A percentile compares a stretch with the other conserved stretches of the same genome.
Conservation (phyloP, 2,113 vertebrate genomes). For the Psammodynastes pulverulentus region DNA sequence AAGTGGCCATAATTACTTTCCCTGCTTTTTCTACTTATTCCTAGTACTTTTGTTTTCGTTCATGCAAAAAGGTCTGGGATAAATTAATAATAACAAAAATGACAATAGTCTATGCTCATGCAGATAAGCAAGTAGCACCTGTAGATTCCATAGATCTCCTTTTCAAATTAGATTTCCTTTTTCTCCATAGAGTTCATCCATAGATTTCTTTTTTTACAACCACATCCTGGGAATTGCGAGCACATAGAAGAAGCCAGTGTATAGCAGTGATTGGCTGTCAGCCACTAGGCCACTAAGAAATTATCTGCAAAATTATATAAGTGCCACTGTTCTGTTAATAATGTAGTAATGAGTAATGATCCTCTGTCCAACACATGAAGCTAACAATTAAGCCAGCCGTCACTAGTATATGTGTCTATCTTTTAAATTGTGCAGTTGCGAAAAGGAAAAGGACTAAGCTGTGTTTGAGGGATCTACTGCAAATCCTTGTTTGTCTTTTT, state of each 20-base stretch:
- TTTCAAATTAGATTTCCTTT: background rate
- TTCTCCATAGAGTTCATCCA: background rate
- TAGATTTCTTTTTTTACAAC: background rate
- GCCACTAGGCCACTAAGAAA: background rate
- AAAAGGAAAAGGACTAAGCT: background rate
- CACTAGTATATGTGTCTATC: background rate
- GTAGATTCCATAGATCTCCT: background rate
- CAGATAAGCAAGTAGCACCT: background rate
- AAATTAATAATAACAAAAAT: background rate
- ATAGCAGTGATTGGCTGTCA: background rate
- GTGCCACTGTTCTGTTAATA: background rate
- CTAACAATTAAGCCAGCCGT: background rate
- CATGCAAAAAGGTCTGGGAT: background rate
- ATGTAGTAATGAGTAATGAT: background rate
- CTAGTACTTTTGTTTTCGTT: background rate
- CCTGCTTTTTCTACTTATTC: background rate
- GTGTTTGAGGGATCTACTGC: background rate
- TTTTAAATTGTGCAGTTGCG: background rate
- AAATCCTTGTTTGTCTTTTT: background rate
- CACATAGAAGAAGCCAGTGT: background rate
- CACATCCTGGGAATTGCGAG: background rate
- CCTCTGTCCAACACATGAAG: background rate
- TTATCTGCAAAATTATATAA: background rate
- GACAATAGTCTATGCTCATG: background rate
- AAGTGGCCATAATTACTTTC: background rate